Conservation (phyloP, 30 jellyfish, hydroid and myxozoan species). For the Mastigias papua region DNA sequence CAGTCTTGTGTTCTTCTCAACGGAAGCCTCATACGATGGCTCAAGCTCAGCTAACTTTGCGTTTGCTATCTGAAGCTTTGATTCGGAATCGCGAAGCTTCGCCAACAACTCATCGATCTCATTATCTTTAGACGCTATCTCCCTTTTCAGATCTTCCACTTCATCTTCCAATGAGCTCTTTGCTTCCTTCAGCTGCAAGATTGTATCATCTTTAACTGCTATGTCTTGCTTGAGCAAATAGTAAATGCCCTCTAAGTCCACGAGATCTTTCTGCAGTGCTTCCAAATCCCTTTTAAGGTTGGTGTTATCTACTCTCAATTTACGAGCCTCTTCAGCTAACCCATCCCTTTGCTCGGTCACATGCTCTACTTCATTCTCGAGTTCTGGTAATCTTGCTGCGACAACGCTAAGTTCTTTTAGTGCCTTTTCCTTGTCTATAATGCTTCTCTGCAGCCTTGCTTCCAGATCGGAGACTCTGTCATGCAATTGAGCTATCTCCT, state of each 20-base stretch:
- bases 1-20: slow-evolving; percentile 83
- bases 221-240: slow-evolving; percentile 84
- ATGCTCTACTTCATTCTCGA: slow-evolving; percentile 83
- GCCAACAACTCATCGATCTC: slow-evolving; percentile 83
- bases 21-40: slow-evolving; percentile 93
- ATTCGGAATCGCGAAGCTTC: slow-evolving; percentile 85
- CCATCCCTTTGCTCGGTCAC: slow-evolving; percentile 75
- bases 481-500: slow-evolving; percentile 84
- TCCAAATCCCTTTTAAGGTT: slow-evolving; percentile 83
- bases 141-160: slow-evolving; percentile 81
- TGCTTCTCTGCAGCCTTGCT: slow-evolving; percentile 82
- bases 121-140: slow-evolving; percentile 75
- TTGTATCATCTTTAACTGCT: slow-evolving; percentile 77
- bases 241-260: slow-evolving; percentile 69
- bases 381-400: slow-evolving; percentile 78
- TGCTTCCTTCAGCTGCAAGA: slow-evolving; percentile 74
- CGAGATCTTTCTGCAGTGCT: slow-evolving; percentile 74
- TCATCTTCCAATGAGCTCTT: slow-evolving; percentile 83
- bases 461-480: slow-evolving; percentile 78
- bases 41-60: slow-evolving; percentile 94
- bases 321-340: slow-evolving; percentile 71
- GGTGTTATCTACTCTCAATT: slow-evolving; percentile 67
- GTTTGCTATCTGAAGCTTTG: slow-evolving; percentile 74
- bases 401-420: slow-evolving; percentile 77
- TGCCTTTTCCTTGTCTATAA: slow-evolving; percentile 84